A percentile compares a stretch with the other conserved stretches of the same genome.
Evolutionary conservation across 2,888 invertebrate genomes (phyloP).

Genomic region (Buathra laborator): DNA sequence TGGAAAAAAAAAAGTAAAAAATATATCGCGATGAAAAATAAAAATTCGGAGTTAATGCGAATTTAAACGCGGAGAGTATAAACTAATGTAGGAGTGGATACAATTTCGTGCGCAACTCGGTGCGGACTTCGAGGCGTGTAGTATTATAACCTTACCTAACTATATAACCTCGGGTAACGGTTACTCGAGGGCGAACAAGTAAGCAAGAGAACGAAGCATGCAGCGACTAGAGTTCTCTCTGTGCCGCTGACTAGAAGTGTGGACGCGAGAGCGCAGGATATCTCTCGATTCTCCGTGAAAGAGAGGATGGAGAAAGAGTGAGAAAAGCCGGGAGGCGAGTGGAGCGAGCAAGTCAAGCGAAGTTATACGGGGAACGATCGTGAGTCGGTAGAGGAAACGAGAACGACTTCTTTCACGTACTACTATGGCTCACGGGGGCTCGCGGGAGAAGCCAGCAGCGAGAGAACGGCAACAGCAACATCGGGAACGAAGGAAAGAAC

Average conservation of each 20-base stretch:
- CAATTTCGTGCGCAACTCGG: not conserved
- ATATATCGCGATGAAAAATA: not conserved
- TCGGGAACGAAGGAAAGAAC: slow-evolving; percentile 27
- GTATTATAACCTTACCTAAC: slow-evolving; percentile 23
- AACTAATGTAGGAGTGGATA: too few relatives aligned
- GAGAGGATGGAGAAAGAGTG: not conserved
- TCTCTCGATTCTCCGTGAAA: slow-evolving; percentile 31
- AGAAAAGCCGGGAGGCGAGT: not conserved
- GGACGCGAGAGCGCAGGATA: slow-evolving; percentile 49
- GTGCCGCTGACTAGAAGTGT: slow-evolving; percentile 1
- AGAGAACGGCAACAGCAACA: not conserved
- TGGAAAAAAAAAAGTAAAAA: too few relatives aligned
- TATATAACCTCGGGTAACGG: slow-evolving; percentile 55
- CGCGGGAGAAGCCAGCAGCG: slow-evolving; percentile 1
- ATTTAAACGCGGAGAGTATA: too few relatives aligned
- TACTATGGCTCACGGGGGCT: slow-evolving; percentile 13
- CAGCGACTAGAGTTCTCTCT: slow-evolving; percentile 40
- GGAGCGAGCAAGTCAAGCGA: not conserved
- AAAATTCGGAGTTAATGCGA: not conserved
- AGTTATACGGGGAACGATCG: slow-evolving; percentile 20
- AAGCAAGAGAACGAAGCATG: slow-evolving; percentile 35
- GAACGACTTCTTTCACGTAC: slow-evolving; percentile 64
- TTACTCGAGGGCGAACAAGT: slow-evolving; percentile 53
- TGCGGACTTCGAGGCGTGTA: not conserved
- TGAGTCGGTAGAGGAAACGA: slow-evolving; percentile 61